A percentile compares a stretch with the other conserved stretches of the same genome.
These are phyloP conservation scores for Drosophila kanekoi DNA, from an alignment of 2,888 invertebrate genomes.

Conservation along the genomic window DNA sequence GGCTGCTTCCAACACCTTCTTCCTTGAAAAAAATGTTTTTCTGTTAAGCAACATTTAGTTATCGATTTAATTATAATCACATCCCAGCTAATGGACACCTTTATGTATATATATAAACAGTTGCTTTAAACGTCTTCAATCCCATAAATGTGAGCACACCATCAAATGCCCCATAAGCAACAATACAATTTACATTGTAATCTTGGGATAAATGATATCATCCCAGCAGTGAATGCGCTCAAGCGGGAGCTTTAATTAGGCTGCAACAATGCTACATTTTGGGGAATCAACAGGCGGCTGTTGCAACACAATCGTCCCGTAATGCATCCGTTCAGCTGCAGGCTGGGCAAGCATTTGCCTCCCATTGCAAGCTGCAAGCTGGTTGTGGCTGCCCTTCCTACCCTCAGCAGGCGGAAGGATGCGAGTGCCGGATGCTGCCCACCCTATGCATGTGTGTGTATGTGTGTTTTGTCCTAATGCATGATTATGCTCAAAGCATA, in stretches of 20 bases:
- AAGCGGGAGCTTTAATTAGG: conserved; percentile 46
- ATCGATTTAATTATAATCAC: neutral
- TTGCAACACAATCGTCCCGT: conserved; percentile 59
- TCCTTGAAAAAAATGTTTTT: neutral
- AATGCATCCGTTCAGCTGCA: conserved; percentile 65
- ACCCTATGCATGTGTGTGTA: neutral
- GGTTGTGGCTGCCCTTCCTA: conserved; percentile 1
- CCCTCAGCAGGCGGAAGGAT: conserved; percentile 51
- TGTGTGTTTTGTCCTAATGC: conserved; percentile 58
- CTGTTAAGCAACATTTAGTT: neutral
- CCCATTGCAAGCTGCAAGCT: neutral
- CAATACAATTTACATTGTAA: conserved; percentile 16
- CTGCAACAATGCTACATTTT: conserved; percentile 31
- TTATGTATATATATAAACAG: neutral
- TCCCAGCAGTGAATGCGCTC: conserved; percentile 14
- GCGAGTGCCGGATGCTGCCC: conserved; percentile 31
- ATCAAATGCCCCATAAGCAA: conserved; percentile 2
- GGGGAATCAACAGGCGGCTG: conserved; percentile 67
- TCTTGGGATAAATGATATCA: conserved; percentile 19
- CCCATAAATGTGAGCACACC: neutral
- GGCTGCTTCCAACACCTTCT: neutral
- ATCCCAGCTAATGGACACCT: neutral
- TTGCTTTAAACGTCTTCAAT: neutral
- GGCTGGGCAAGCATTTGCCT: neutral
- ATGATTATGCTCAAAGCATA: conserved; percentile 68